Percentiles rank a stretch among this genome's conserved stretches.
These are phyloP conservation scores for Danio choprae DNA, from an alignment of 2,797 vertebrate species.

Conservation along the genomic window DNA sequence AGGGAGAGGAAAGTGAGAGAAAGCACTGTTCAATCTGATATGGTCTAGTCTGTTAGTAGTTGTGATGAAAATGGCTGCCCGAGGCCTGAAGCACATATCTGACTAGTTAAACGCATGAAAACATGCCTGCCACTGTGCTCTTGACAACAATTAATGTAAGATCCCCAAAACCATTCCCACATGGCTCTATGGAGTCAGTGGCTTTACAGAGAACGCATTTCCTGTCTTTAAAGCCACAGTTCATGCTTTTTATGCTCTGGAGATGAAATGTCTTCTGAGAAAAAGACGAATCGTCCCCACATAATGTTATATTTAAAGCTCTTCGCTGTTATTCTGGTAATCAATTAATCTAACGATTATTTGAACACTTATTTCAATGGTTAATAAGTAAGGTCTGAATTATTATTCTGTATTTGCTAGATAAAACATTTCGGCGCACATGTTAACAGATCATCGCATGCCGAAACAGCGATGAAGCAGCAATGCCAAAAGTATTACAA, in stretches of 20 bases:
- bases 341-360: too few relatives aligned
- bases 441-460: too few relatives aligned
- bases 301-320: neutral
- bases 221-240: neutral
- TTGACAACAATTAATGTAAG: constrained; percentile 3
- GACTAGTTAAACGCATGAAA: constrained; percentile 28
- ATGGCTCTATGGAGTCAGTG: neutral
- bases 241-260: constrained; percentile 13
- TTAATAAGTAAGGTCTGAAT: too few relatives aligned
- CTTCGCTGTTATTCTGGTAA: neutral
- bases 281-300: neutral
- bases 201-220: constrained; percentile 12
- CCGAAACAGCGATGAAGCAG: too few relatives aligned
- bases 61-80: constrained; percentile 21
- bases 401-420: too few relatives aligned
- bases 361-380: too few relatives aligned
- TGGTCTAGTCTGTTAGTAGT: neutral
- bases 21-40: neutral
- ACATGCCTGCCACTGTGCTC: constrained; percentile 20
- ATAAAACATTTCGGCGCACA: too few relatives aligned
- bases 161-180: constrained; percentile 36
- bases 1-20: neutral
- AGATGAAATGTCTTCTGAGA: constrained; percentile 3
- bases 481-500: too few relatives aligned
- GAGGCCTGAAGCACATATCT: neutral